Percentiles rank a stretch among this genome's conserved stretches.
Conservation (phyloP, 2,888 invertebrate genomes). For the Limnephilus rhombicus region DNA sequence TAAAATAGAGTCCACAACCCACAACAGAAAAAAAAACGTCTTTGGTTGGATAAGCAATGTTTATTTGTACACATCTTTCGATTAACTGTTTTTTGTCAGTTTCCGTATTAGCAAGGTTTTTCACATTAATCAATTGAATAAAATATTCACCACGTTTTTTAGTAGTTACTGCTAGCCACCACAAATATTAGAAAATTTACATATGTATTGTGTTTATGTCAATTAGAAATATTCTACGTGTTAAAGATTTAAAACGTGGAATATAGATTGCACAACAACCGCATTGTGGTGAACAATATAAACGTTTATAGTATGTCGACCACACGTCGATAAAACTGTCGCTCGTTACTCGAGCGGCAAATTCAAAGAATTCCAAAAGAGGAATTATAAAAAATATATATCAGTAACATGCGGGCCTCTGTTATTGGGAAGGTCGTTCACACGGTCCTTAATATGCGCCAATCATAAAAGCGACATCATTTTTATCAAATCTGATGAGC, state of each 20-base stretch:
- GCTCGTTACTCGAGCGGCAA: conserved; percentile 42
- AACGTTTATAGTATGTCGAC: conserved; percentile 17
- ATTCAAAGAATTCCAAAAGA: conserved; percentile 33
- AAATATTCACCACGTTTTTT: no score
- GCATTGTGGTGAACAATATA: conserved; percentile 32
- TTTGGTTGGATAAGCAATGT: no score
- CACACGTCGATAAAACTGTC: conserved; percentile 42
- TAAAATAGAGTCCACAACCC: no score
- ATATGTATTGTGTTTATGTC: no score
- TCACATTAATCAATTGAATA: no score
- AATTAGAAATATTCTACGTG: no score
- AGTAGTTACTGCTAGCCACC: no score
- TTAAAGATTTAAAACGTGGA: neutral
- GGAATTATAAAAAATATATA: neutral
- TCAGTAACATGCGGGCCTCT: conserved; percentile 11
- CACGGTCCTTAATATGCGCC: neutral
- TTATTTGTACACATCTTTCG: no score
- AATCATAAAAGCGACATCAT: neutral
- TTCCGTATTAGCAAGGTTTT: no score
- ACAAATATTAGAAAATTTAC: neutral
- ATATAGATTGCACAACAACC: conserved; percentile 15
- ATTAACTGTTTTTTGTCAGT: no score
- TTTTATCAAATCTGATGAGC: neutral
- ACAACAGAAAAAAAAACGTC: no score
- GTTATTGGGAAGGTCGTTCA: conserved; percentile 19